Evolutionary conservation across 2,113 vertebrate genomes (phyloP), one percentile per base, ranked within the genome.

Genomic region (Antigone vipio): DNA sequence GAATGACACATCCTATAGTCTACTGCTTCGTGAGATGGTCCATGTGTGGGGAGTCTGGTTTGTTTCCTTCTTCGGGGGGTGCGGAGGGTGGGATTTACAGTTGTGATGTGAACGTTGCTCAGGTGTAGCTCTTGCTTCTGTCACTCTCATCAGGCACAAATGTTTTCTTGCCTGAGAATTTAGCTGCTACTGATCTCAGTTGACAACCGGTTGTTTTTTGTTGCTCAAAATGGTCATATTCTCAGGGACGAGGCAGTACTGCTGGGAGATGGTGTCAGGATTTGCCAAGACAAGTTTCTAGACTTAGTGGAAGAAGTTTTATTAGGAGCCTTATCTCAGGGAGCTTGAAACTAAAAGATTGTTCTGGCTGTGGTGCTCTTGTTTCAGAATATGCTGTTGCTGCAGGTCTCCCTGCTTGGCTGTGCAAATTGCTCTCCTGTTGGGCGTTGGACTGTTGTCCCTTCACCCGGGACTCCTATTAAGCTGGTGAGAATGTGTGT

Each of bases 1-100:
- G 89, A 94, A 96, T 59, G 59, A 94, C 42, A 85, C 50, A 13
- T 97, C 91, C 93, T 79, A 89, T 89, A 95, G 92, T 89, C 89
- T 94, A 85, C 91, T 95, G 95, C 89, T 97, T 96, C 89, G 13
- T 59, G 84, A 89, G 63, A 79, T 63, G 40, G 20, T 94, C 74
- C 85, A 27, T 1, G 7, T 60, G 49, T 75, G 91, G 78, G 74
- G 58, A 91, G 22, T 64, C 69, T 68, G 62, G 42, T 79, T 89
- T 24, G 30, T 95, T 82, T 89, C 40, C 47, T 63, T 62, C 69
- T 91, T 72, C 0, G 38, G 73, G 1, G 62, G 59, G 23, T 62
- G 29, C 0, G 2, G 74, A 76, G 85, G 81, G 75, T 69, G 95
- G 95, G 60, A 63, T 85, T 91, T 79, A 19, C 58, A n/a, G 34